Evolutionary conservation across 2,888 invertebrate genomes (phyloP), one percentile per base, ranked within the genome.

Genomic region (Azorinus chamasolen): DNA sequence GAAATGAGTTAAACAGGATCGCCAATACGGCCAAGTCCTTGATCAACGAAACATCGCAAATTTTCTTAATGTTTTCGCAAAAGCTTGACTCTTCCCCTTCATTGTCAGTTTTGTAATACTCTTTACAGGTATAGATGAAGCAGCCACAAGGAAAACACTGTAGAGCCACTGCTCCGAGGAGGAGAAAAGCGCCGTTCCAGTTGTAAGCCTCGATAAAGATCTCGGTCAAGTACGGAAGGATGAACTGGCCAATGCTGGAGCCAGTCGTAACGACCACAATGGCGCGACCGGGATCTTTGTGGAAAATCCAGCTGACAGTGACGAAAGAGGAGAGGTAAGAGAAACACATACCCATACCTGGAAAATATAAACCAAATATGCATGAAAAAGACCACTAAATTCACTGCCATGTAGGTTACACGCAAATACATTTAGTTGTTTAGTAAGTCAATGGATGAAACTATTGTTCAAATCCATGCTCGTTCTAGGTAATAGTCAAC

Each of bases 201-300:
- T 41, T 39, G 25, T 68, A 78, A 18, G 63, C 39, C 1, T 37
- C 14, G 45, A 75, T 69, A 16, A 71, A 64, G 0, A 57, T 48
- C 41, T 64, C 71, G 27, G 57, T 63, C 0, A 77, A 22, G 39
- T 53, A 62, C 0, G 77, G 77, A 10, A 77, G 43, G 1, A 51
- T 48, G 22, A 71, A 71, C 37, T 77, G 77, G 12, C 77, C 77
- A 14, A 77, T 18, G 25, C 72, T 72, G 20, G 72, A 72, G 3
- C 72, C 78, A n/a, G 68, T 64, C 12, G 72, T 78, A 1, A 72
- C 48, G 41, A 63, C 68, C 1, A 78, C 72, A n/a, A 78, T 63
- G 0, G 77, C 63, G 14, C 68, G 54, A 3, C 77, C 72, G 6
- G 77, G 61, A 22, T 72, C 57, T 24, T 72, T 63, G 50, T 69